Evolutionary conservation across 2,113 vertebrate genomes (phyloP).

Genomic region (Pseudonaja textilis): DNA sequence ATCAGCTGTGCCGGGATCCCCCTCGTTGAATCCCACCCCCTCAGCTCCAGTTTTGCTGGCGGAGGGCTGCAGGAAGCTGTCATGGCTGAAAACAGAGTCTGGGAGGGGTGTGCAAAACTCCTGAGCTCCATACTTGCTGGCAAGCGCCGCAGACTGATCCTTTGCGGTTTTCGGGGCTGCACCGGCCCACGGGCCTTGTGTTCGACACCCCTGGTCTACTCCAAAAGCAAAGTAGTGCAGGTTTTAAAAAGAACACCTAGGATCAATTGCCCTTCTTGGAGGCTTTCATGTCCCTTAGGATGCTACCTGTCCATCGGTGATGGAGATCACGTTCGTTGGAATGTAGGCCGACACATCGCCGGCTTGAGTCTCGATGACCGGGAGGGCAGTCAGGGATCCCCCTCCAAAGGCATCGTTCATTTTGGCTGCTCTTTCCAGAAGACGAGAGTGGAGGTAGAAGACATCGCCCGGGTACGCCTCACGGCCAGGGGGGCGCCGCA

Average conservation of each 20-base stretch:
- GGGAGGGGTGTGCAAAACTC: no score
- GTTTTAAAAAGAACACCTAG: not conserved
- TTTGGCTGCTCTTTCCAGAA: conserved; percentile 96
- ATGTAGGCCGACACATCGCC: conserved; percentile 99
- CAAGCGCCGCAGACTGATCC: no score
- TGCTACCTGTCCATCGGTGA: conserved; percentile 94
- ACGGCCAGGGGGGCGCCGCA: conserved; percentile 93
- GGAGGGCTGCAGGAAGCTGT: no score
- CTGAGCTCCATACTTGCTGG: no score
- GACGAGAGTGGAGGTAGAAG: conserved; percentile 96
- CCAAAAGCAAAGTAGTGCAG: not conserved
- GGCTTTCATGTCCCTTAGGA: not conserved
- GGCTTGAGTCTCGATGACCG: conserved; percentile 98
- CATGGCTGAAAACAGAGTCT: no score
- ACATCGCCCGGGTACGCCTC: conserved; percentile 98
- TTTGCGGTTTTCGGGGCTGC: no score
- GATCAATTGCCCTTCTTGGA: not conserved
- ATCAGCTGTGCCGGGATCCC: no score
- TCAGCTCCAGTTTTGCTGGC: no score
- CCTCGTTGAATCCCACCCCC: no score
- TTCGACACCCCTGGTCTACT: no score
- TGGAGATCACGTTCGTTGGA: conserved; percentile 98
- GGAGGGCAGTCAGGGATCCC: conserved; percentile 93
- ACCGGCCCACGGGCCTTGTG: no score
- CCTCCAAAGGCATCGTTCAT: conserved; percentile 97